Evolutionary conservation across 1,140 invertebrate species (phyloP).

Genomic region (Leptinotarsa undecemlineata): DNA sequence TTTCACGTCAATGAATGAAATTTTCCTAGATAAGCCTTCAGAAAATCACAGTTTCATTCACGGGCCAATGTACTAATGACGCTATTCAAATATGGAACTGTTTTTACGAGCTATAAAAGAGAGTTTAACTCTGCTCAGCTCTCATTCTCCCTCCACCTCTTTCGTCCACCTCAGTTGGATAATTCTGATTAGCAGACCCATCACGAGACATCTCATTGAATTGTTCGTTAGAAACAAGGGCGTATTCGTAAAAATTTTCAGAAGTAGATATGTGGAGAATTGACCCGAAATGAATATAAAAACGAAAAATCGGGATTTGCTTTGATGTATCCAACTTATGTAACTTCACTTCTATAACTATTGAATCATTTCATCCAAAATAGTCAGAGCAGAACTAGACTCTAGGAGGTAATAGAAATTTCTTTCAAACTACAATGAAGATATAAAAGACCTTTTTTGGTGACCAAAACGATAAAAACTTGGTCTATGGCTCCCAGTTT

Average conservation of each 20-base stretch:
- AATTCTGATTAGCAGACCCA: neutral
- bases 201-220: neutral
- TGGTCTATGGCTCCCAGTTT: too few relatives aligned
- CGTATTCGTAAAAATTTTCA: neutral
- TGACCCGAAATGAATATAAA: too few relatives aligned
- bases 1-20: neutral
- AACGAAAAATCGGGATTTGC: too few relatives aligned
- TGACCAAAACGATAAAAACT: too few relatives aligned
- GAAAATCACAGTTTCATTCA: conserved; percentile 13
- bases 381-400: too few relatives aligned
- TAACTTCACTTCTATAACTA: too few relatives aligned
- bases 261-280: neutral
- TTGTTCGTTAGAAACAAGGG: neutral
- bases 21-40: neutral
- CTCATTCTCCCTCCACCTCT: neutral
- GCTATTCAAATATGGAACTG: conserved; percentile 13
- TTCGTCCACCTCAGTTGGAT: neutral
- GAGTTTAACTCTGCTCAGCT: neutral
- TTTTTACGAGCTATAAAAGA: conserved; percentile 16
- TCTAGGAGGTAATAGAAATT: too few relatives aligned
- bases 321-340: too few relatives aligned
- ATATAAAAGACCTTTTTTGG: too few relatives aligned
- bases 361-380: too few relatives aligned
- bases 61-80: conserved; percentile 5
- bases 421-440: too few relatives aligned